Conservation (phyloP, 2,888 invertebrate genomes). For the Ormia ochracea region DNA sequence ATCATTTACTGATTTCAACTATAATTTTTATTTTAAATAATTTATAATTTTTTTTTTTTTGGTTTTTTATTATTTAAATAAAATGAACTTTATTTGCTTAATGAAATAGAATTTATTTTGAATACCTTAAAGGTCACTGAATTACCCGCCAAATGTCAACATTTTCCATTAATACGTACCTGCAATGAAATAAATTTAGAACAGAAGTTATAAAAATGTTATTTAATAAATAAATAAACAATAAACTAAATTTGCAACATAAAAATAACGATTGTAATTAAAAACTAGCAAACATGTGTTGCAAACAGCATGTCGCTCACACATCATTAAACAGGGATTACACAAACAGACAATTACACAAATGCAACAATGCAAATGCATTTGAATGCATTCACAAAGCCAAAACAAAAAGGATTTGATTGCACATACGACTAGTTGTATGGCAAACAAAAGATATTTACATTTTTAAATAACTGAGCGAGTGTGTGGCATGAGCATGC, state of each 20-base stretch:
- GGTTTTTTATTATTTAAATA: too few species aligned
- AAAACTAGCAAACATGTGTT: background rate
- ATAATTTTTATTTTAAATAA: too few species aligned
- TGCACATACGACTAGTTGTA: background rate
- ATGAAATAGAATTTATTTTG: too few species aligned
- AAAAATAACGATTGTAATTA: conserved; percentile 22
- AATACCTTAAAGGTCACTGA: background rate
- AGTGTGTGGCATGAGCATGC: background rate
- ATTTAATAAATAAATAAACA: conserved; percentile 1
- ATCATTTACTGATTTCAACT: too few species aligned
- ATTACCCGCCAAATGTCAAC: background rate
- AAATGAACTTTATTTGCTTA: too few species aligned
- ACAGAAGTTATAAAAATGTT: background rate
- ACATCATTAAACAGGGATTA: conserved; percentile 34
- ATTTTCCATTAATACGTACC: conserved; percentile 21
- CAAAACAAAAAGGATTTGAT: background rate
- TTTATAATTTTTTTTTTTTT: too few species aligned
- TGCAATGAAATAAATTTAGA: conserved; percentile 19
- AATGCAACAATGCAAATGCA: background rate
- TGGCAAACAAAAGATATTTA: background rate
- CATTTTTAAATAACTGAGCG: background rate
- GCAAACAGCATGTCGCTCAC: conserved; percentile 7
- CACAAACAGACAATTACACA: background rate
- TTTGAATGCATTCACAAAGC: background rate
- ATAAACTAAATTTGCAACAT: background rate